These are phyloP conservation scores for Gryllus longicercus DNA, from an alignment of 2,888 invertebrate genomes.

Conservation along the genomic window DNA sequence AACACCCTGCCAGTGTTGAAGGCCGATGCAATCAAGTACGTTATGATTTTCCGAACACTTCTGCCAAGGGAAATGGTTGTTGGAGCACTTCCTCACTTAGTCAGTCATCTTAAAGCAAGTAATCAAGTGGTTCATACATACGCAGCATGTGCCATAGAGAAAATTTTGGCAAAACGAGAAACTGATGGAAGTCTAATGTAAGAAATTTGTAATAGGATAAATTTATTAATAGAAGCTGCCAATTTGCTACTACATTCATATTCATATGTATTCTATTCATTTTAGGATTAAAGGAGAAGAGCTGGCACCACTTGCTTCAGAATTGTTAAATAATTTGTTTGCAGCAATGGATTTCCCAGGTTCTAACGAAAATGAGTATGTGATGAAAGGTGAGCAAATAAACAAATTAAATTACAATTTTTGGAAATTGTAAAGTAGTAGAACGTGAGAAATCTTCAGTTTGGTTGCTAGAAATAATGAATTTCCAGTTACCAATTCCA, in stretches of 20 bases:
- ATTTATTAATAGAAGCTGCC: no score
- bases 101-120: conserved; percentile 70
- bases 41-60: conserved; percentile 92
- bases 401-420: background rate
- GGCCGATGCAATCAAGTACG: conserved; percentile 92
- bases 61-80: conserved; percentile 75
- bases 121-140: conserved; percentile 89
- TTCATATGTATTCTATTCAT: conserved; percentile 23
- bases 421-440: no score
- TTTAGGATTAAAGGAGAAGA: conserved; percentile 57
- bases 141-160: conserved; percentile 88
- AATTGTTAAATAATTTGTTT: conserved; percentile 74
- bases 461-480: no score
- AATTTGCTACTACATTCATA: no score
- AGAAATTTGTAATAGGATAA: conserved; percentile 41
- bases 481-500: no score
- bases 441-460: no score
- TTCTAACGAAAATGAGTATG: conserved; percentile 92
- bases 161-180: conserved; percentile 73
- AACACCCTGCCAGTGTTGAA: conserved; percentile 86
- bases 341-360: conserved; percentile 65
- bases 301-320: conserved; percentile 63
- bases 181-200: conserved; percentile 56
- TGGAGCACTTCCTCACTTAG: conserved; percentile 71
- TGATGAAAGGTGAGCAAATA: conserved; percentile 76